Evolutionary conservation across 53 echinoderm and acorn worm species (phyloP).

Genomic region (Apostichopus leukothele): DNA sequence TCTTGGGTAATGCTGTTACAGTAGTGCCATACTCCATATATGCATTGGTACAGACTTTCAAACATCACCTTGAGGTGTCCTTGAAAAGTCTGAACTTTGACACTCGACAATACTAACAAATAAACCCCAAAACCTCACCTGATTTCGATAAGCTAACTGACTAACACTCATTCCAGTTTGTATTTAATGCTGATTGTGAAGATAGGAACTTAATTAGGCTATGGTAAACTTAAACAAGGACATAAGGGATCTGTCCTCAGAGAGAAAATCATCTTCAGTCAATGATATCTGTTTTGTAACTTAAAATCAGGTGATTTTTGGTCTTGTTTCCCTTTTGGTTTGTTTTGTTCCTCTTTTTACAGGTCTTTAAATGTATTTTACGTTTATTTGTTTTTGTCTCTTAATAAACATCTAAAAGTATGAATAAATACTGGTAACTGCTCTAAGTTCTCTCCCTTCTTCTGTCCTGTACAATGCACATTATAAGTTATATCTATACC

Average conservation of each 20-base stretch:
- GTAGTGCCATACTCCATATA: background rate
- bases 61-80: background rate
- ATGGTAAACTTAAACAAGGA: background rate
- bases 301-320: background rate
- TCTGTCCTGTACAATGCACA: too few species aligned
- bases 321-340: too few species aligned
- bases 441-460: too few species aligned
- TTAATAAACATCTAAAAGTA: too few species aligned
- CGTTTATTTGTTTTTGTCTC: too few species aligned
- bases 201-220: background rate
- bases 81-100: background rate
- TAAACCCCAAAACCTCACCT: background rate
- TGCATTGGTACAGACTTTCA: background rate
- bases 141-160: background rate
- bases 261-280: background rate
- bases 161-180: too few species aligned
- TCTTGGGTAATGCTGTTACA: background rate
- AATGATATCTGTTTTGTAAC: background rate
- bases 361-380: too few species aligned
- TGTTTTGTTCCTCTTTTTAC: too few species aligned
- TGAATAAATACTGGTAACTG: too few species aligned
- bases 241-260: background rate
- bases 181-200: too few species aligned
- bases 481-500: too few species aligned
- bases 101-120: background rate